Conservation (phyloP, 2,797 vertebrate species). For the Chiroxiphia lanceolata region DNA sequence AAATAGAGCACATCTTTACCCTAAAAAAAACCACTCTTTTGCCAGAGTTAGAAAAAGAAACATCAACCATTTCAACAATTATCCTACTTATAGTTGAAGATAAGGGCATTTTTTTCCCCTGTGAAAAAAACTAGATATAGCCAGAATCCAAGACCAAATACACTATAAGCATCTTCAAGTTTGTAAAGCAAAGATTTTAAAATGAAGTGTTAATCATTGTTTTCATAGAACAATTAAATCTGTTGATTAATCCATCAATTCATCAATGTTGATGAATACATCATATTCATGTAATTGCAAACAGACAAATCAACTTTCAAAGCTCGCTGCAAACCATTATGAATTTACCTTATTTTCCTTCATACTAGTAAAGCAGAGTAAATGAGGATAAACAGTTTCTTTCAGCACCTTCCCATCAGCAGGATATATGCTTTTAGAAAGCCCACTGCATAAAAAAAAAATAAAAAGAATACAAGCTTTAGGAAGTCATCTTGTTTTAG, state of each 20-base stretch:
- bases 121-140: not conserved
- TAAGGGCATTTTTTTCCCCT: rapidly evolving
- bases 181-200: not conserved
- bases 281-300: not conserved
- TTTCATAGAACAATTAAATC: not conserved
- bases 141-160: not conserved
- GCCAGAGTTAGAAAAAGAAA: not conserved
- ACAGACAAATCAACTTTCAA: not conserved
- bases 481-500: not conserved
- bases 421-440: slow-evolving; percentile 73
- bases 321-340: not conserved
- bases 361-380: slow-evolving; percentile 75
- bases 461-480: not conserved
- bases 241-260: not conserved
- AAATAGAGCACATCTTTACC: not conserved
- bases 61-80: not conserved
- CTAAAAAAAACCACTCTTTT: not conserved
- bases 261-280: too few species aligned
- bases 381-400: slow-evolving; percentile 75
- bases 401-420: slow-evolving; percentile 70
- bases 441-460: slow-evolving; percentile 65
- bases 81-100: not conserved
- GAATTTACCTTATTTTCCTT: slow-evolving; percentile 74
- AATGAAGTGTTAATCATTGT: not conserved
- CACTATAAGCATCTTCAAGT: not conserved